Percentiles rank a stretch among this genome's conserved stretches.
phyloP scores from a whole-genome alignment of 2,797 vertebrate genomes.

The Scarus forsteni region DNA sequence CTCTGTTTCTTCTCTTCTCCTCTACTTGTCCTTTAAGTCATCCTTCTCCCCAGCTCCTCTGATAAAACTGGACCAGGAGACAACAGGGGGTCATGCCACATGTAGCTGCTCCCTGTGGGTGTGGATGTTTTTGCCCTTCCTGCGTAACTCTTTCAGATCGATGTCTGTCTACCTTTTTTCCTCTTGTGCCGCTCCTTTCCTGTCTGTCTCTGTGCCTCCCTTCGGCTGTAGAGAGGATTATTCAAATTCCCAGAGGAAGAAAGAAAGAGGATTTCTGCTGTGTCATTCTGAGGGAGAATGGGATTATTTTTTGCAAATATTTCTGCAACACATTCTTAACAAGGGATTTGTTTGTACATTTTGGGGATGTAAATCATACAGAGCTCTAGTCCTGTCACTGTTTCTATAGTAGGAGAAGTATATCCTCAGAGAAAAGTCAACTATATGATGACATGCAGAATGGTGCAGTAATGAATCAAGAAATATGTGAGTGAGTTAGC shows the following conservation, averaged over 20 bases:
- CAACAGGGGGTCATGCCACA: neutral
- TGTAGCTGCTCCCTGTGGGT: slow-evolving; percentile 28
- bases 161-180: slow-evolving; percentile 26
- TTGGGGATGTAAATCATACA: neutral
- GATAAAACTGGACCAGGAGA: slow-evolving; percentile 19
- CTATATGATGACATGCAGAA: too few relatives aligned
- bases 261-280: slow-evolving; percentile 5
- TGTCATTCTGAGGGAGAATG: slow-evolving; percentile 23
- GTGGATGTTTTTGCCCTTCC: slow-evolving; percentile 1
- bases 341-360: neutral
- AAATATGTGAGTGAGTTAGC: too few relatives aligned
- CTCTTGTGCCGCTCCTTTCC: neutral
- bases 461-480: too few relatives aligned
- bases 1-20: neutral
- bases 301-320: neutral
- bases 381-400: neutral
- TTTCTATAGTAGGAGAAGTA: neutral
- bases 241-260: slow-evolving; percentile 4
- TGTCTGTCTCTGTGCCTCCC: slow-evolving; percentile 13
- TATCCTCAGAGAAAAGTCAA: neutral
- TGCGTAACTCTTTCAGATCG: slow-evolving; percentile 24
- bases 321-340: neutral
- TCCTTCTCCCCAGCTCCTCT: neutral
- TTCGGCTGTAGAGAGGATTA: neutral
- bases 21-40: neutral